These are phyloP conservation scores for Trinectes maculatus DNA, from an alignment of 2,113 vertebrate species.

Conservation along the genomic window DNA sequence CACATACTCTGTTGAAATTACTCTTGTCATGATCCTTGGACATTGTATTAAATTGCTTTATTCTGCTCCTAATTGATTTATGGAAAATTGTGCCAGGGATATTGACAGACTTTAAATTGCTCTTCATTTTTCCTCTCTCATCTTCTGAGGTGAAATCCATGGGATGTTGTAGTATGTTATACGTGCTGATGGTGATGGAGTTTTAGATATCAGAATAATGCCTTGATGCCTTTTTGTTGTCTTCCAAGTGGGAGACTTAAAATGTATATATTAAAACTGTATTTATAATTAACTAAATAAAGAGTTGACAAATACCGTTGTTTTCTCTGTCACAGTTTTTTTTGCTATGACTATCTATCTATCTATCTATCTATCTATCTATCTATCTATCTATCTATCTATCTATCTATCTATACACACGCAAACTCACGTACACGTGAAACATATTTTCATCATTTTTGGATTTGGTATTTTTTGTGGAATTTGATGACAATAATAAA, in stretches of 20 bases:
- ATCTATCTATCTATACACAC: too few relatives aligned
- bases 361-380: too few relatives aligned
- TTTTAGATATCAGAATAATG: slow-evolving; percentile 80
- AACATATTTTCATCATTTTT: too few relatives aligned
- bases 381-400: too few relatives aligned
- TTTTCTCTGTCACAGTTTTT: slow-evolving; percentile 12
- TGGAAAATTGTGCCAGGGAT: slow-evolving; percentile 42
- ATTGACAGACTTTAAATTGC: slow-evolving; percentile 40
- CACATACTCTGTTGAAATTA: slow-evolving; percentile 34
- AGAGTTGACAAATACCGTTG: slow-evolving; percentile 43
- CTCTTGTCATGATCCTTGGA: slow-evolving; percentile 35
- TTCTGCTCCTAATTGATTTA: slow-evolving; percentile 41
- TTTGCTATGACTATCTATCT: too few relatives aligned
- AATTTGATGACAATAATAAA: too few relatives aligned
- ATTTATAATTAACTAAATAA: slow-evolving; percentile 85
- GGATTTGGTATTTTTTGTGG: too few relatives aligned
- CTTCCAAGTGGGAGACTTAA: slow-evolving; percentile 77
- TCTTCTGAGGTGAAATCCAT: slow-evolving; percentile 33
- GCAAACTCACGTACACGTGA: too few relatives aligned
- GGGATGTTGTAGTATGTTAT: slow-evolving; percentile 58
- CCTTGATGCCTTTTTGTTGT: slow-evolving; percentile 85
- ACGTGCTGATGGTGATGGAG: slow-evolving; percentile 51
- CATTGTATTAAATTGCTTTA: slow-evolving; percentile 66
- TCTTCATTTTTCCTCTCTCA: slow-evolving; percentile 26
- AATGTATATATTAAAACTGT: slow-evolving; percentile 80